Conservation (phyloP, 2,113 vertebrate species). For the Mastomys coucha region DNA sequence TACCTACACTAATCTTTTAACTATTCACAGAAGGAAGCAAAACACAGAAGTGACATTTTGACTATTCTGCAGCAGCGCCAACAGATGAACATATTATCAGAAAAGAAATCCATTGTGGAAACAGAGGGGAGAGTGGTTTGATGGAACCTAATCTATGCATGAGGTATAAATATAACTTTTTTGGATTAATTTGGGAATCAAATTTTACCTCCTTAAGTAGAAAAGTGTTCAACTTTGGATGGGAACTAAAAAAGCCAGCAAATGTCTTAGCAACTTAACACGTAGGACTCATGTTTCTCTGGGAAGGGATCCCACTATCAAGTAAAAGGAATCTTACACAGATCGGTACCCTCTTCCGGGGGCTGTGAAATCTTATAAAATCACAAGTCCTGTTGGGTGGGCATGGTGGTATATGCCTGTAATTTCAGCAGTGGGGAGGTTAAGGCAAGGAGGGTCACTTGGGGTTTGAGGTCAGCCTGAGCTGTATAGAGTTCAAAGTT, state of each 20-base stretch:
- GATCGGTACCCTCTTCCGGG: constrained; percentile 46
- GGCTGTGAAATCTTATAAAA: constrained; percentile 46
- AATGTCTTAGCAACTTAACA: constrained; percentile 55
- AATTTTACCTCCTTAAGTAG: constrained; percentile 69
- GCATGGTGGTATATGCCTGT: neutral
- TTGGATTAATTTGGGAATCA: constrained; percentile 71
- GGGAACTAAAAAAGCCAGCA: constrained; percentile 75
- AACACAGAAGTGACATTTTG: constrained; percentile 44
- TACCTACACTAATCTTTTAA: constrained; percentile 64
- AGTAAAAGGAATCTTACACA: constrained; percentile 3
- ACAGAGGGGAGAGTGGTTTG: constrained; percentile 52
- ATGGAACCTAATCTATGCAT: neutral
- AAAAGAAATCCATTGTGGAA: constrained; percentile 59
- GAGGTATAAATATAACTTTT: constrained; percentile 32
- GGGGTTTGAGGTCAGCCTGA: neutral
- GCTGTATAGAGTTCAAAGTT: neutral
- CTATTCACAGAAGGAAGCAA: constrained; percentile 62
- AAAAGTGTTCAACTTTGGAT: constrained; percentile 70
- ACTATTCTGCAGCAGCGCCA: constrained; percentile 40
- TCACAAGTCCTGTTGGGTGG: neutral
- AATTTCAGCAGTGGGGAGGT: neutral
- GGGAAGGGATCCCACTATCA: constrained; percentile 57
- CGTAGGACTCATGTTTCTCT: constrained; percentile 37
- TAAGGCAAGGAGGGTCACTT: neutral
- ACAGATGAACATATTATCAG: constrained; percentile 40